Base-by-base conservation (phyloP, 2,113 vertebrate genomes). In the Melanostigma gelatinosum region DNA sequence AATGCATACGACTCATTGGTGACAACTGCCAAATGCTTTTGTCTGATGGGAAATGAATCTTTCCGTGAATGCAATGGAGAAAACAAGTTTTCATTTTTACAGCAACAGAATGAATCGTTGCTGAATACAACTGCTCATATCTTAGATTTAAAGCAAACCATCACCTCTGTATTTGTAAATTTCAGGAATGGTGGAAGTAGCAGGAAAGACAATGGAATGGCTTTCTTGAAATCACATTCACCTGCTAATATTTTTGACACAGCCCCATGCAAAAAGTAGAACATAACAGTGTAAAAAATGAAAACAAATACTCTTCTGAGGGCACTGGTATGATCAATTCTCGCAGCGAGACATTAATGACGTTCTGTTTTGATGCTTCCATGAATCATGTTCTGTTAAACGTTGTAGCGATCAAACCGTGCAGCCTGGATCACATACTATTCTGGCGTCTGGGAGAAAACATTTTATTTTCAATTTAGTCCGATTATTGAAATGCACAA, bases 321-420 rank as follows among this genome's bases (percentile, higher is more conserved):
- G 54, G 38, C 83, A 57, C 36, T 69, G 77, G 6, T 50, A 24
- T 58, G 55, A 77, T 76, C 16, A 58, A 13, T 82, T 79, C 44
- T 65, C 81, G 67, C 77, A 54, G 52, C 65, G 72, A 76, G 72
- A 80, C 87, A 77, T 80, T 58, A 79, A 83, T 80, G 32, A 66
- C 82, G 72, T 77, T 85, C 69, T 83, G 72, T 88, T 83, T 77
- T 81, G 61, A 83, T 87, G 73, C 69, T 40, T 70, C 34, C 58
- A 67, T 67, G 83, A 85, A 76, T 87, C 75, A 66, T 73, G 61
- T 75, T 63, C 36, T 48, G 29, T 55, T 54, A 57, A 80, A 73
- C 38, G 66, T 75, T 75, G 57, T 44, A 77, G 57, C 46, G 61
- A 85, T 75, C 54, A 89, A 69, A 72, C 82, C 48, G 48, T 27